A percentile compares a stretch with the other conserved stretches of the same genome.
Evolutionary conservation across 1,140 invertebrate species (phyloP).

Genomic region (Cyphomyrmex costatus): DNA sequence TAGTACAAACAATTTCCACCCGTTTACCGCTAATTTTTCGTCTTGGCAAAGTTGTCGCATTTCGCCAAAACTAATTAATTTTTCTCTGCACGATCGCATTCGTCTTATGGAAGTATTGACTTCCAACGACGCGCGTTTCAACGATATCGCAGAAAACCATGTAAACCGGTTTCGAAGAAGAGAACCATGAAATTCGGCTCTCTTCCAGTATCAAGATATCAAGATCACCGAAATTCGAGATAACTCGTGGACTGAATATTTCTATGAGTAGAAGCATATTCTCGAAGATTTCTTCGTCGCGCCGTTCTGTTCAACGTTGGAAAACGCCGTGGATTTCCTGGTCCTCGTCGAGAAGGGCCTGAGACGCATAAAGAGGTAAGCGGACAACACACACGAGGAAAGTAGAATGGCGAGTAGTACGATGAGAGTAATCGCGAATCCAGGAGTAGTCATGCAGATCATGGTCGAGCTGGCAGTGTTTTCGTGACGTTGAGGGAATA

Average conservation of each 20-base stretch:
- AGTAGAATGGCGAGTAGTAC: conserved; percentile 93
- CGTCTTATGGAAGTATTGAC: neutral
- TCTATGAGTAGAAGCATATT: conserved; percentile 88
- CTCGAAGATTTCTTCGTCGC: conserved; percentile 80
- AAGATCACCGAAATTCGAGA: neutral
- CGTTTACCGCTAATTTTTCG: conserved; percentile 23
- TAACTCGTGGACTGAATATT: neutral
- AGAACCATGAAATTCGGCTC: conserved; percentile 6
- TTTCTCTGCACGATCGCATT: neutral
- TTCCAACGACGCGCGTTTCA: conserved; percentile 21
- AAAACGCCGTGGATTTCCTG: conserved; percentile 86
- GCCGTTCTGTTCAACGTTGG: conserved; percentile 81
- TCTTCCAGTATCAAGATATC: conserved; percentile 8
- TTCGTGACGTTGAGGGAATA: conserved; percentile 88
- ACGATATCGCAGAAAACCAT: conserved; percentile 42
- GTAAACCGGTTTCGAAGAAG: conserved; percentile 53
- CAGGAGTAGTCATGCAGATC: conserved; percentile 97
- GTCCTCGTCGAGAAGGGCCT: conserved; percentile 89
- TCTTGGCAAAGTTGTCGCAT: neutral
- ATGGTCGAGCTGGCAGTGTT: conserved; percentile 81
- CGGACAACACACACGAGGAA: conserved; percentile 93
- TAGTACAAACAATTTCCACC: neutral
- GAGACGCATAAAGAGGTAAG: conserved; percentile 93
- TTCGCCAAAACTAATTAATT: neutral
- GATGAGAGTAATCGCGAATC: conserved; percentile 94